phyloP scores from a whole-genome alignment of 2,888 invertebrate species.

The Andrena chrysosceles region DNA sequence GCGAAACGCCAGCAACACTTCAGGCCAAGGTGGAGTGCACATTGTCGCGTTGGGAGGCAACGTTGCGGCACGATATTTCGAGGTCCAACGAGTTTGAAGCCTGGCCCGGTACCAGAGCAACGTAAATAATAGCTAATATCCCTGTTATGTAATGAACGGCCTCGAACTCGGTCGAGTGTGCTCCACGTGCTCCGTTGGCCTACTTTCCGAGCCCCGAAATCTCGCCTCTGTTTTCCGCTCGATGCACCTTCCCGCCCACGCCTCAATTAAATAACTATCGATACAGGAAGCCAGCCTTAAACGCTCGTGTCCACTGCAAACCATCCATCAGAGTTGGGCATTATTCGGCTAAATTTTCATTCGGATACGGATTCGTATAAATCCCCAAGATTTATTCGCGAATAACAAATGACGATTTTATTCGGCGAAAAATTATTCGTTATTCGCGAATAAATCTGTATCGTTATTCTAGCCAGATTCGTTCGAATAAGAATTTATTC shows the following conservation, averaged over 20 bases:
- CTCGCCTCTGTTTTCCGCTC: conserved; percentile 39
- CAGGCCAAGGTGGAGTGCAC: neutral
- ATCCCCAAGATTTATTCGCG: too few relatives aligned
- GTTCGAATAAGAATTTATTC: too few relatives aligned
- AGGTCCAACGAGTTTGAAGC: conserved; percentile 45
- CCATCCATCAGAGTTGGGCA: too few relatives aligned
- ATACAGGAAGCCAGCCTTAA: neutral
- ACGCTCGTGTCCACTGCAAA: neutral
- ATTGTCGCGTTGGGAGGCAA: conserved; percentile 7
- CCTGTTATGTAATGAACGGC: conserved; percentile 64
- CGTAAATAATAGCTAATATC: conserved; percentile 69
- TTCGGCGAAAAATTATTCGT: too few relatives aligned
- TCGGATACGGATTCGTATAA: too few relatives aligned
- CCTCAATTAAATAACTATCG: conserved; percentile 23
- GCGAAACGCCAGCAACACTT: neutral
- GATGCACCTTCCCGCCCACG: conserved; percentile 29
- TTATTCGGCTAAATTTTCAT: too few relatives aligned
- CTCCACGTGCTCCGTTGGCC: conserved; percentile 61
- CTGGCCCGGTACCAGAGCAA: conserved; percentile 63
- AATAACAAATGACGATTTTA: too few relatives aligned
- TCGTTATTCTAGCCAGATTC: too few relatives aligned
- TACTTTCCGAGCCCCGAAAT: conserved; percentile 55
- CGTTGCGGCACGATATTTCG: conserved; percentile 52
- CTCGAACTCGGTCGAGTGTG: conserved; percentile 68
- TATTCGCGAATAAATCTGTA: too few relatives aligned